Evolutionary conservation across 2,113 vertebrate genomes (phyloP).

Genomic region (Nymphicus hollandicus): DNA sequence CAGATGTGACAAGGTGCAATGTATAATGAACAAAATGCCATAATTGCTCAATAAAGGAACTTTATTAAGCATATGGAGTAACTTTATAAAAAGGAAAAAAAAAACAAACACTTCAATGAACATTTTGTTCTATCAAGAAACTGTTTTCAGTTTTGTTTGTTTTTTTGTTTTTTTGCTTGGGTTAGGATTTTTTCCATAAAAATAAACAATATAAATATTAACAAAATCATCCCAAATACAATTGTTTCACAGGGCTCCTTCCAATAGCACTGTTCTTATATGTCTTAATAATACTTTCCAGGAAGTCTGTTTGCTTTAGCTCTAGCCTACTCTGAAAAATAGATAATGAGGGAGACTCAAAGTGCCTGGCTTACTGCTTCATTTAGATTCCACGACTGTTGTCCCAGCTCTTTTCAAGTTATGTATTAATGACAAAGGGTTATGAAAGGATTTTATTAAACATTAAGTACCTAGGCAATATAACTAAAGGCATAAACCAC

Average conservation of each 20-base stretch:
- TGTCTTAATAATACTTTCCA: constrained; percentile 67
- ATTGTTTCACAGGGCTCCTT: constrained; percentile 45
- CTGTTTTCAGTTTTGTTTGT: not conserved
- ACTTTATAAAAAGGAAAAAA: constrained; percentile 32
- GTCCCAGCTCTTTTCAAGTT: constrained; percentile 67
- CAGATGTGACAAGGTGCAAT: constrained; percentile 64
- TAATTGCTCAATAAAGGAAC: constrained; percentile 69
- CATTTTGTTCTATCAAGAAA: constrained; percentile 52
- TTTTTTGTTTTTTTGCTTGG: not conserved
- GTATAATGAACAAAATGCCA: constrained; percentile 73
- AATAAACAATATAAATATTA: not conserved
- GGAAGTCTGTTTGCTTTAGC: constrained; percentile 68
- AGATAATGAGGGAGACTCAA: constrained; percentile 70
- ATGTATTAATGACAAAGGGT: constrained; percentile 72
- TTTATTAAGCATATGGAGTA: constrained; percentile 70
- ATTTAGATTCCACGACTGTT: constrained; percentile 70
- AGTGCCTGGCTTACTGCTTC: constrained; percentile 68
- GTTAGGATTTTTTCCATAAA: not conserved
- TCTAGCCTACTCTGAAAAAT: constrained; percentile 68
- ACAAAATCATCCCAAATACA: not conserved
- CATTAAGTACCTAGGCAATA: constrained; percentile 67
- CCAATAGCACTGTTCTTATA: constrained; percentile 7
- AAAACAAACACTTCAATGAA: not conserved
- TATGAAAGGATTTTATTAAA: constrained; percentile 76
- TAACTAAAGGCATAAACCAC: constrained; percentile 65